These are phyloP conservation scores for Phorcus lineatus DNA, from an alignment of 2,888 invertebrate species.

Conservation along the genomic window DNA sequence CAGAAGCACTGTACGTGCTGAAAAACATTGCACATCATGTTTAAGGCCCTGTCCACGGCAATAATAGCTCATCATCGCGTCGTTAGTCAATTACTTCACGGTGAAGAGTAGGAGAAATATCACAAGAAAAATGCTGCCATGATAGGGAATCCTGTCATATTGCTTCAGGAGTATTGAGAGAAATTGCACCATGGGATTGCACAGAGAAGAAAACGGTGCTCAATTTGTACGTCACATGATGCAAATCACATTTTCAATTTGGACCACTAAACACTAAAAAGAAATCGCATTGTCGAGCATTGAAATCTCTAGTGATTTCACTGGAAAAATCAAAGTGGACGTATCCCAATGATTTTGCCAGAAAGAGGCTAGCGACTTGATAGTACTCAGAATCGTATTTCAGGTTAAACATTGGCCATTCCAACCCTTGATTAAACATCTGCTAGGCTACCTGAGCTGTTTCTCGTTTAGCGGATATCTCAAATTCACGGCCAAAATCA, in stretches of 20 bases:
- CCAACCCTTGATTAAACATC: constrained; percentile 5
- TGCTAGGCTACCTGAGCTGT: not conserved
- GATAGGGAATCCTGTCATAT: not conserved
- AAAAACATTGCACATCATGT: constrained; percentile 11
- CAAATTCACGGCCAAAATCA: not conserved
- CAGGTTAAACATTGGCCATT: constrained; percentile 2
- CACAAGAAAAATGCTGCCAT: not conserved
- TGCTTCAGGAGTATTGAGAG: not conserved
- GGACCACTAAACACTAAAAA: constrained; percentile 15
- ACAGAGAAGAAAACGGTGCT: not conserved
- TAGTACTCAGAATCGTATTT: not conserved
- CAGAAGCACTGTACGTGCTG: constrained; percentile 4
- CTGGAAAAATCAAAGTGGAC: not conserved
- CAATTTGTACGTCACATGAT: constrained; percentile 13
- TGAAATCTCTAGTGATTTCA: constrained; percentile 12
- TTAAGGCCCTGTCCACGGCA: not conserved
- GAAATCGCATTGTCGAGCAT: constrained; percentile 21
- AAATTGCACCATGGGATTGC: not conserved
- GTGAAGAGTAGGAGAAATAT: not conserved
- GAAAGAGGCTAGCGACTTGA: not conserved
- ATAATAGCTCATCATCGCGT: constrained; percentile 18
- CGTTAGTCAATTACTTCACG: constrained; percentile 16
- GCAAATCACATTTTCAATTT: constrained; percentile 23
- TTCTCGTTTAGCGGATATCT: not conserved
- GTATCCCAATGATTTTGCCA: constrained; percentile 2